Evolutionary conservation across 2,888 invertebrate species (phyloP).

Genomic region (Troides helena): DNA sequence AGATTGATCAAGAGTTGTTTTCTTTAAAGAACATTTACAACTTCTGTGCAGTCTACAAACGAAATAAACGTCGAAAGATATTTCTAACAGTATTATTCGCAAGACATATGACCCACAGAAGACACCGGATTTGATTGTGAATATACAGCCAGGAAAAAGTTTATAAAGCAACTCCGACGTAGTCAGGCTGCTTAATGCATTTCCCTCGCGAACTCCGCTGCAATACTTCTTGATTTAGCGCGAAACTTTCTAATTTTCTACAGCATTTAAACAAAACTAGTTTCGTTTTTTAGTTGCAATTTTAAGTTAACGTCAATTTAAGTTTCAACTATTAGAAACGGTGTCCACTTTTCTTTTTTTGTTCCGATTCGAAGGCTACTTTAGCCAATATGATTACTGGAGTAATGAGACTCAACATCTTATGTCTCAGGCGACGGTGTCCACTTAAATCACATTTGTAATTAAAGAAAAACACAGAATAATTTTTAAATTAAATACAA

Average conservation of each 20-base stretch:
- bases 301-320: neutral
- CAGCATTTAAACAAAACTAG: neutral
- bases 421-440: no score
- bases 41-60: neutral
- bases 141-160: constrained; percentile 4
- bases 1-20: no score
- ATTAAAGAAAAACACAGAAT: no score
- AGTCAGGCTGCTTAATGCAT: constrained; percentile 5
- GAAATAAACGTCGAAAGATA: neutral
- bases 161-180: neutral
- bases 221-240: constrained; percentile 4
- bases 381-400: no score
- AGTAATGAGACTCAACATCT: no score
- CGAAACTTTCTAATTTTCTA: constrained; percentile 8
- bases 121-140: neutral
- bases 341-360: no score
- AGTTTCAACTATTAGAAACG: no score
- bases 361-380: no score
- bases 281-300: neutral
- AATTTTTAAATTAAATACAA: no score
- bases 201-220: constrained; percentile 1
- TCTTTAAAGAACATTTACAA: neutral
- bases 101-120: neutral
- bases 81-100: neutral
- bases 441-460: no score